These are phyloP conservation scores for Cotesia typhae DNA, from an alignment of 1,140 invertebrate genomes.

Conservation along the genomic window DNA sequence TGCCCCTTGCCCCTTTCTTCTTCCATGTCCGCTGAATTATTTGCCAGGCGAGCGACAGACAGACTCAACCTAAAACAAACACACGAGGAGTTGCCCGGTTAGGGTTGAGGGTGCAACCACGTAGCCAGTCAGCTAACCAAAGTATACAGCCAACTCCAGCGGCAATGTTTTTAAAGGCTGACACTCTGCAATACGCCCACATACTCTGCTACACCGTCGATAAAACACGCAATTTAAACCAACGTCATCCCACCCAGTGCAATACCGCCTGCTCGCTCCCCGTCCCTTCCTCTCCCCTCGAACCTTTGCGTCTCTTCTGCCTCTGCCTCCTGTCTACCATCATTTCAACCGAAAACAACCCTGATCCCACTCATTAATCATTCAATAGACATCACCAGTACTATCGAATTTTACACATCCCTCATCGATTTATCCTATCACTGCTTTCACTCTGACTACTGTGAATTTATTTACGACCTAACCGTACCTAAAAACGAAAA, in stretches of 20 bases:
- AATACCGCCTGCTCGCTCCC: background rate
- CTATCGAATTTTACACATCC: slow-evolving; percentile 10
- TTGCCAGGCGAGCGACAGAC: background rate
- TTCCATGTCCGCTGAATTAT: no score
- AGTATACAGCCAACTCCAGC: background rate
- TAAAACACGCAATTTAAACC: slow-evolving; percentile 34
- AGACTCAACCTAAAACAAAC: slow-evolving; percentile 38
- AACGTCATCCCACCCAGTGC: background rate
- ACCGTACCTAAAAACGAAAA: background rate
- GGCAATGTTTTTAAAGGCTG: slow-evolving; percentile 29
- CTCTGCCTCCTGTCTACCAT: slow-evolving; percentile 24
- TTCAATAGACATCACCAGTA: slow-evolving; percentile 19
- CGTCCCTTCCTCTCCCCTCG: background rate
- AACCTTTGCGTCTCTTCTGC: no score
- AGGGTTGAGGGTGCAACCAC: slow-evolving; percentile 5
- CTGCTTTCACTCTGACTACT: background rate
- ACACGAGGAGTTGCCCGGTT: background rate
- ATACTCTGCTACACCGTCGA: slow-evolving; percentile 20
- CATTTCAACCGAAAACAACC: slow-evolving; percentile 18
- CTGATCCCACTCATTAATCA: slow-evolving; percentile 24
- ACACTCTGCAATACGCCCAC: slow-evolving; percentile 31
- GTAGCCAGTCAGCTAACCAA: background rate
- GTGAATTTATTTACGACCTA: slow-evolving; percentile 34
- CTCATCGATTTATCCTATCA: slow-evolving; percentile 8
- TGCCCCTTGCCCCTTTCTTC: background rate